Conservation (phyloP, 2,113 vertebrate species). For the Scartelaos histophorus region DNA sequence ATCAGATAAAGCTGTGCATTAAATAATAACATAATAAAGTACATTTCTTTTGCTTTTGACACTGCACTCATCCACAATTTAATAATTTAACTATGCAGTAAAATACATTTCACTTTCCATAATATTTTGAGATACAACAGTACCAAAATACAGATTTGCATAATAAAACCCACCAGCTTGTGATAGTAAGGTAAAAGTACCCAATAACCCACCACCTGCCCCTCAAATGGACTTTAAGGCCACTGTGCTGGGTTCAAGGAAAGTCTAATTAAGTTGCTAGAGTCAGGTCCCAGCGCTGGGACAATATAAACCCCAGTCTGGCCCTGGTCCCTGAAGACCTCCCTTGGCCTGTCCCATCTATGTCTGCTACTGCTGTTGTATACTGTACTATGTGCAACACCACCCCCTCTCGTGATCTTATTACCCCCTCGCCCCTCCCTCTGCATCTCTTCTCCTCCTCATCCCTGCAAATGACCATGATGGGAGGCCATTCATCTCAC, state of each 20-base stretch:
- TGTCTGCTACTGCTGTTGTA: slow-evolving; percentile 43
- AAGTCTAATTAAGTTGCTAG: slow-evolving; percentile 52
- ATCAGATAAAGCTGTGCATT: slow-evolving; percentile 7
- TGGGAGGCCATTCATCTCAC: slow-evolving; percentile 98
- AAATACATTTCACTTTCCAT: background rate
- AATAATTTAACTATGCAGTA: background rate
- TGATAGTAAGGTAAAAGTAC: background rate
- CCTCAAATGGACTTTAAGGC: slow-evolving; percentile 3
- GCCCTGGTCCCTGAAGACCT: slow-evolving; percentile 34
- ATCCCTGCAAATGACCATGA: slow-evolving; percentile 86
- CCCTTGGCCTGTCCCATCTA: slow-evolving; percentile 31
- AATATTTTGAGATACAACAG: background rate
- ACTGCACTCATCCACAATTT: background rate
- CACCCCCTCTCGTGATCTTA: slow-evolving; percentile 42
- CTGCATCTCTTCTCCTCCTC: slow-evolving; percentile 67
- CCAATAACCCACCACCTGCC: slow-evolving; percentile 5
- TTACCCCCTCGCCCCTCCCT: slow-evolving; percentile 32
- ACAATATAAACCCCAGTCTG: slow-evolving; percentile 23
- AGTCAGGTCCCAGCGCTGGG: slow-evolving; percentile 29
- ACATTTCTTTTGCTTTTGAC: background rate
- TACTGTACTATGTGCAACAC: slow-evolving; percentile 23
- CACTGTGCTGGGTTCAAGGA: slow-evolving; percentile 27
- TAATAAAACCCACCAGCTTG: background rate
- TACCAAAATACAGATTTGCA: background rate
- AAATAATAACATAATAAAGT: background rate